phyloP scores from a whole-genome alignment of 2,113 vertebrate genomes.

The Lethenteron camtschaticum region DNA sequence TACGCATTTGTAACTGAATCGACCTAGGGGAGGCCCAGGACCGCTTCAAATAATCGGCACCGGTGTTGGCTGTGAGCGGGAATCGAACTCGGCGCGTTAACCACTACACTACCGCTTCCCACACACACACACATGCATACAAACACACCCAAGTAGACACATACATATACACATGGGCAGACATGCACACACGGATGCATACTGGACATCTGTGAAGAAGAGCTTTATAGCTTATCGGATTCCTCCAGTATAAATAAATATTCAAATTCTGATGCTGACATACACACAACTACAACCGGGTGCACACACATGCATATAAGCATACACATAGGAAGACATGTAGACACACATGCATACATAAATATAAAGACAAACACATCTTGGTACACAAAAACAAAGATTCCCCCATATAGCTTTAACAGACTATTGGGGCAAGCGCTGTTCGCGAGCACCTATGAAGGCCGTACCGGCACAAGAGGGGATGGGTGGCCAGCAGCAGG shows the following conservation, averaged over 20 bases:
- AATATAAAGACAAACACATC: not conserved
- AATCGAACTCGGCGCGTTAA: no score
- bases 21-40: no score
- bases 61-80: no score
- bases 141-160: not conserved
- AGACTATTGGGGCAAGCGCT: no score
- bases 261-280: not conserved
- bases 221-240: no score
- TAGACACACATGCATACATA: not conserved
- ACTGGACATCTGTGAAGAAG: not conserved
- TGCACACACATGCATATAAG: not conserved
- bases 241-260: not conserved
- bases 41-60: no score
- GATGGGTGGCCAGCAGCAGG: not conserved
- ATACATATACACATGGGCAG: not conserved
- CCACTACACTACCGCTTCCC: not conserved
- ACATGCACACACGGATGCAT: not conserved
- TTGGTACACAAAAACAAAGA: not conserved
- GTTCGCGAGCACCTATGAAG: no score
- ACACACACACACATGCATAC: not conserved
- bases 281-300: not conserved
- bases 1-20: no score
- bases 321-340: not conserved
- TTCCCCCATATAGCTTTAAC: not conserved
- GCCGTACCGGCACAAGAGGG: not conserved